Conservation (phyloP, 1,140 invertebrate species). For the Neotoxoptera formosana region DNA sequence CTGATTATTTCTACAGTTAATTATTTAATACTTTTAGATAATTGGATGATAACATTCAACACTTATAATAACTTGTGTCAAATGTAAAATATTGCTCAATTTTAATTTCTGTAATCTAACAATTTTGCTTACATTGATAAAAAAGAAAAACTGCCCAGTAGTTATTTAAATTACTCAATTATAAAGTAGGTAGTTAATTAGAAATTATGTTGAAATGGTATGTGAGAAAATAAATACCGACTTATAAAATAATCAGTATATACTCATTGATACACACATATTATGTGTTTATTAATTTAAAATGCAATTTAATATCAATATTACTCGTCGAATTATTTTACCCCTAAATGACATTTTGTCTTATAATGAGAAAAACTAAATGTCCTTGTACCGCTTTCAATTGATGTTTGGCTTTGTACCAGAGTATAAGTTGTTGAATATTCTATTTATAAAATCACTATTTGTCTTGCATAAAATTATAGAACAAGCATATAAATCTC, state of each 20-base stretch:
- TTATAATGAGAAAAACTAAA: slow-evolving; percentile 28
- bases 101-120: slow-evolving; percentile 17
- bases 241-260: background rate
- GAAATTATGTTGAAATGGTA: background rate
- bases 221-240: background rate
- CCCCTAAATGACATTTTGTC: background rate
- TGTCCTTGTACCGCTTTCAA: slow-evolving; percentile 34
- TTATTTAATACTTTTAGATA: background rate
- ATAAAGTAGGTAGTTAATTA: background rate
- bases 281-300: background rate
- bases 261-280: background rate
- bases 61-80: background rate
- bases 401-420: slow-evolving; percentile 30
- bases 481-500: background rate
- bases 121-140: slow-evolving; percentile 20
- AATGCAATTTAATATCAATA: background rate
- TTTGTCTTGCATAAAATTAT: background rate
- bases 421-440: background rate
- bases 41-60: background rate
- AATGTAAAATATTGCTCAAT: slow-evolving; percentile 5
- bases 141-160: background rate
- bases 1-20: slow-evolving; percentile 2
- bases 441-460: slow-evolving; percentile 43
- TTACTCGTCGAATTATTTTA: background rate
- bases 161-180: slow-evolving; percentile 26